Conservation (phyloP, 2,113 vertebrate genomes). For the Heptranchias perlo region DNA sequence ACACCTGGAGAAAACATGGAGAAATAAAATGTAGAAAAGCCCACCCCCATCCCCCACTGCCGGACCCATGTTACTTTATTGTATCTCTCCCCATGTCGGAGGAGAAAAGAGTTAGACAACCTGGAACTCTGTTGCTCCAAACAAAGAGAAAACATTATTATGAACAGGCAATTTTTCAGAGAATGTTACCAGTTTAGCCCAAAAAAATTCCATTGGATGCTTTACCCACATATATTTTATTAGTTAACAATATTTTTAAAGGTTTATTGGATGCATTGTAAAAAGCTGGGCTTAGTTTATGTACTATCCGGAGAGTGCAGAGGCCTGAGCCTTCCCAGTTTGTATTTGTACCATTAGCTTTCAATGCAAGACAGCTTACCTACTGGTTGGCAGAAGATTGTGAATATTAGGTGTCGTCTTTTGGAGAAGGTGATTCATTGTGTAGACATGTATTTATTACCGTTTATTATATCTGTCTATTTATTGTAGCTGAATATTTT, state of each 20-base stretch:
- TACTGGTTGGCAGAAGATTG: background rate
- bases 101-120: no score
- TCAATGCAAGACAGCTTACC: background rate
- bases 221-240: background rate
- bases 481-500: background rate
- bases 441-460: background rate
- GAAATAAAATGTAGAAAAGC: background rate
- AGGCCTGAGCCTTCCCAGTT: background rate
- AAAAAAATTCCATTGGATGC: background rate
- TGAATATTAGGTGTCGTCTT: background rate
- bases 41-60: no score
- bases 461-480: background rate
- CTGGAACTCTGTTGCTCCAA: background rate
- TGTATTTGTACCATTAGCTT: background rate
- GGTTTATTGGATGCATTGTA: background rate
- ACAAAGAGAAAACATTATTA: background rate
- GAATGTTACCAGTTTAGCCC: background rate
- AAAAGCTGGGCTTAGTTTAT: background rate
- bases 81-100: no score
- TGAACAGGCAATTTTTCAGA: background rate
- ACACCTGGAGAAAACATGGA: background rate
- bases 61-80: background rate
- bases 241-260: background rate
- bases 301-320: background rate
- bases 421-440: background rate